Conservation (phyloP, 1,140 invertebrate species). For the Anastrepha ludens region DNA sequence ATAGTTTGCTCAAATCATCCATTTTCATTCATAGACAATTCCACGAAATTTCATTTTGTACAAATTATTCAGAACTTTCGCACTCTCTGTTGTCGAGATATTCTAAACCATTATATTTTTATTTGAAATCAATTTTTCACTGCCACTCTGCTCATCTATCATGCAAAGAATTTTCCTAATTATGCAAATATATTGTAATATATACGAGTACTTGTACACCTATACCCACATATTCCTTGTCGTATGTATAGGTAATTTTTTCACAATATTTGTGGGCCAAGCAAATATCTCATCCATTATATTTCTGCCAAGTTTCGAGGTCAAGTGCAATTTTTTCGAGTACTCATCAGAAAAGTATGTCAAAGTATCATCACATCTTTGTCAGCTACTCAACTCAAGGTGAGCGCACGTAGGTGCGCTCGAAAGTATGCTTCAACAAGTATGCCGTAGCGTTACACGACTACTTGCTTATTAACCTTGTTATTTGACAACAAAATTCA, state of each 20-base stretch:
- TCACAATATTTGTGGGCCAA: background rate
- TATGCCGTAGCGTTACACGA: background rate
- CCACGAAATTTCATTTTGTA: too few relatives aligned
- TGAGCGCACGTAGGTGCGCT: background rate
- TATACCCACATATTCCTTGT: too few relatives aligned
- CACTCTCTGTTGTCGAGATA: too few relatives aligned
- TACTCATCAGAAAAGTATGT: slow-evolving; percentile 9
- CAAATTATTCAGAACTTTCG: too few relatives aligned
- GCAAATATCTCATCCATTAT: slow-evolving; percentile 12
- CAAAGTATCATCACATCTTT: slow-evolving; percentile 19
- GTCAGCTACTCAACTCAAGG: slow-evolving; percentile 40
- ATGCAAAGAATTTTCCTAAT: background rate
- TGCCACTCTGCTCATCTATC: too few relatives aligned
- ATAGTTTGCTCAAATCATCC: too few relatives aligned
- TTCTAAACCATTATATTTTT: too few relatives aligned
- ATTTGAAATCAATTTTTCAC: too few relatives aligned
- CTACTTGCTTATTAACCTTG: slow-evolving; percentile 10
- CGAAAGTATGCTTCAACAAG: slow-evolving; percentile 30
- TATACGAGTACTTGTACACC: too few relatives aligned
- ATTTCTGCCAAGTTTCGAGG: background rate
- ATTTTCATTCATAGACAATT: too few relatives aligned
- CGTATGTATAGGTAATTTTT: background rate
- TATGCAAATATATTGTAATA: background rate
- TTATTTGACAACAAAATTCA: slow-evolving; percentile 31
- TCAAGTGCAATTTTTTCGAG: background rate